Conservation (phyloP, 2,113 vertebrate genomes). For the Rhizomys pruinosus region DNA sequence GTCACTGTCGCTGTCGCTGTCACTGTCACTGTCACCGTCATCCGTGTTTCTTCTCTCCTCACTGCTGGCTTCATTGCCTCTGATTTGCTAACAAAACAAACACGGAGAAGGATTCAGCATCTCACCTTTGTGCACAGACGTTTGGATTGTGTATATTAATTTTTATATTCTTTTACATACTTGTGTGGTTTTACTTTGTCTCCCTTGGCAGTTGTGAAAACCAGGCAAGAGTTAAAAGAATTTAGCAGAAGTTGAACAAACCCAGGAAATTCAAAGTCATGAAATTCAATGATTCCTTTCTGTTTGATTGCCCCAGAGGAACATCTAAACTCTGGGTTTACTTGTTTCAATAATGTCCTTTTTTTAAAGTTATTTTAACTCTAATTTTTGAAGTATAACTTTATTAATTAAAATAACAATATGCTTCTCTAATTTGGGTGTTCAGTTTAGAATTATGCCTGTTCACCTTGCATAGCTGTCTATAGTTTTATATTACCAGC, state of each 20-base stretch:
- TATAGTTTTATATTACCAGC: background rate
- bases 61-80: background rate
- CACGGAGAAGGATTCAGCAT: background rate
- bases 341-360: conserved; percentile 17
- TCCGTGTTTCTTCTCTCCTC: background rate
- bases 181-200: background rate
- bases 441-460: background rate
- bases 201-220: background rate
- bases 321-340: background rate
- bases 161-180: background rate
- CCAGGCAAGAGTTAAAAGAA: background rate
- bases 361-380: no score
- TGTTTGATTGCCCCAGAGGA: background rate
- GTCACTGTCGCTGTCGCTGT: background rate
- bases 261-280: background rate
- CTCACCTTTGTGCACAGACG: background rate
- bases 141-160: no score
- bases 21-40: background rate
- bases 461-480: background rate
- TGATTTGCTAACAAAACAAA: background rate
- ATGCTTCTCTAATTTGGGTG: conserved; percentile 10
- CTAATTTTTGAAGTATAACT: background rate
- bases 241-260: conserved; percentile 9
- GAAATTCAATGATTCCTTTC: background rate
- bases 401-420: conserved; percentile 11